Evolutionary conservation across 2,797 vertebrate species (phyloP), one percentile per base, ranked within the genome.

Genomic region (Microctenopoma lineatum): DNA sequence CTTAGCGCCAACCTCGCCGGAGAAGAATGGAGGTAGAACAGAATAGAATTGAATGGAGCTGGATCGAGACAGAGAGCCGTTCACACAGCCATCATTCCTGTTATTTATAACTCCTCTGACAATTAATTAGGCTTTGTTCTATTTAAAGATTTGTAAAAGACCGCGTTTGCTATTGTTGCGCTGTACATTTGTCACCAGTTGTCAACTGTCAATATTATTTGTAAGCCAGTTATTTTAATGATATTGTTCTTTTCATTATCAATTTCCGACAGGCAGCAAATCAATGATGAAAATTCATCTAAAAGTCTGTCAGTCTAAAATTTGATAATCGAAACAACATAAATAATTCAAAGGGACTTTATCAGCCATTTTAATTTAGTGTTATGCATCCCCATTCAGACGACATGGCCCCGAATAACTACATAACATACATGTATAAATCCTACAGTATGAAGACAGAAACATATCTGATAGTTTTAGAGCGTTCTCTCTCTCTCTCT

Each of bases 1-100:
- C 84, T 0, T 42, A 39, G 68, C 64, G 66, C 56, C 66, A 73
- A 51, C 59, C 42, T 65, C 59, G 55, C 12, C 10, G 66, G 51
- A 79, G 68, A 86, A 87, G 64, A 83, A 88, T 76, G 55, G 65
- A 51, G 56, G 53, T 14, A 51, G 26, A 75, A 52, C 21, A 71
- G 60, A 84, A 75, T 4, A 59, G 65, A 67, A 38, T 3, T 56
- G 44, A 75, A 64, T 41, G 66, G 58, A 74, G 41, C 5, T 59
- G 60, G 77, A 79, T 32, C 57, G 26, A 85, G 72, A 87, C 67
- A 75, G 68, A 79, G 73, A 80, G 32, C 47, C 10, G 66, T 70
- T 83, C 75, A 75, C 73, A 83, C 59, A 73, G 68, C 38, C 52
- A 38, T 66, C 12, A 11, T 55, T 71, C n/a, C 59, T 26, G 36